These are phyloP conservation scores for Ceratosolen solmsi DNA, from an alignment of 1,140 invertebrate species.

Conservation along the genomic window DNA sequence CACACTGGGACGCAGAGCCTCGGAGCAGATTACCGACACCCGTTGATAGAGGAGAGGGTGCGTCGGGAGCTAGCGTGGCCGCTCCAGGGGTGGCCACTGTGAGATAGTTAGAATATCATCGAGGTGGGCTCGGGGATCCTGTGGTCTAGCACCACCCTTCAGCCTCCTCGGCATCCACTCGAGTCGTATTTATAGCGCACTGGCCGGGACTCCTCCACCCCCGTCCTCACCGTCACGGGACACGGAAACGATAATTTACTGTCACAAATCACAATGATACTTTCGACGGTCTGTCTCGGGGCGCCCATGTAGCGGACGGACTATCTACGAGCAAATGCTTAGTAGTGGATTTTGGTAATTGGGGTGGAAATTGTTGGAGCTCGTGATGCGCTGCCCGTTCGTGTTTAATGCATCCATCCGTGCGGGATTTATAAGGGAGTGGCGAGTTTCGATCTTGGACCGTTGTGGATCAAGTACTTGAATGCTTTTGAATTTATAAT, in stretches of 20 bases:
- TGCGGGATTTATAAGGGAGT: not conserved
- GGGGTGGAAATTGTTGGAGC: constrained; percentile 16
- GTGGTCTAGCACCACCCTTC: not conserved
- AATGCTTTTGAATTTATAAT: constrained; percentile 13
- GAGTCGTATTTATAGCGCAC: constrained; percentile 13
- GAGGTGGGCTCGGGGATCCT: constrained; percentile 24
- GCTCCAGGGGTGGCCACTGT: constrained; percentile 55
- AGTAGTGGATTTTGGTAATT: constrained; percentile 23
- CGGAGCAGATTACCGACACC: constrained; percentile 49
- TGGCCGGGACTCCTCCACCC: not conserved
- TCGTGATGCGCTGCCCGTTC: constrained; percentile 26
- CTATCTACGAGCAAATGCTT: not conserved
- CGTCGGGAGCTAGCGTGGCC: not conserved
- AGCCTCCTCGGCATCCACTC: not conserved
- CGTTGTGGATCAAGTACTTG: not conserved
- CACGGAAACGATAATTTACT: constrained; percentile 55
- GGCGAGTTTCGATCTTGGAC: not conserved
- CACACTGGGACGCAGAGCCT: not conserved
- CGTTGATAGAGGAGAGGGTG: constrained; percentile 39
- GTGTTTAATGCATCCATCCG: constrained; percentile 14
- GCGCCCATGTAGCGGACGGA: not conserved
- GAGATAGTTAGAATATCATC: constrained; percentile 69
- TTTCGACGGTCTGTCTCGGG: constrained; percentile 2
- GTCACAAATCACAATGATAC: constrained; percentile 45
- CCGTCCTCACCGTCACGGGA: not conserved